Evolutionary conservation across 2,888 invertebrate species (phyloP).

Genomic region (Brachypterus glaber): DNA sequence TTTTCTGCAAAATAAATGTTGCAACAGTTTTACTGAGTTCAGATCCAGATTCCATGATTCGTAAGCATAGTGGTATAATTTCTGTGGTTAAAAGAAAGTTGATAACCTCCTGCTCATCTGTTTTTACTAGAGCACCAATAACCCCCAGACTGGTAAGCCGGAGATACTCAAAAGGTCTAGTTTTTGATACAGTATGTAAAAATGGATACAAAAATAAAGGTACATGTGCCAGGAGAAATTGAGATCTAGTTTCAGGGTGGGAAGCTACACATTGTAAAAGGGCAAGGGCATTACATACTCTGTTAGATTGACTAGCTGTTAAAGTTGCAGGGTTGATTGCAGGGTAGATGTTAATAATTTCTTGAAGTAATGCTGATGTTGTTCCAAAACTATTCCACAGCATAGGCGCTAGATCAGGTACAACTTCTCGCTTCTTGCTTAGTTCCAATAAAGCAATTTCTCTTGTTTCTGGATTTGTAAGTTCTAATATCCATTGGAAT

Average conservation of each 20-base stretch:
- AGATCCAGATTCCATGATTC: constrained; percentile 99
- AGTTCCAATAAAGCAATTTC: constrained; percentile 95
- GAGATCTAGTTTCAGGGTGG: constrained; percentile 96
- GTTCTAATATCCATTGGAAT: constrained; percentile 83
- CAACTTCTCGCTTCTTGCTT: constrained; percentile 79
- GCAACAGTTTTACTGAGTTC: constrained; percentile 99
- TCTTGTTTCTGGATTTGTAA: constrained; percentile 87
- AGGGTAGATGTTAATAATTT: constrained; percentile 97
- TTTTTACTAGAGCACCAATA: constrained; percentile 98
- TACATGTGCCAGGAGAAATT: constrained; percentile 92
- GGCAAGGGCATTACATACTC: constrained; percentile 97
- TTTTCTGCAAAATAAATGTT: constrained; percentile 98
- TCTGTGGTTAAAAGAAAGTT: constrained; percentile 97
- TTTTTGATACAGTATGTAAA: constrained; percentile 97
- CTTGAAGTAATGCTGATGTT: constrained; percentile 87
- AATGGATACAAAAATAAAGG: constrained; percentile 98
- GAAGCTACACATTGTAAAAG: constrained; percentile 98
- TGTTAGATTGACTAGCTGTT: constrained; percentile 95
- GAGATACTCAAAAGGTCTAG: constrained; percentile 96
- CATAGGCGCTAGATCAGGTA: constrained; percentile 96
- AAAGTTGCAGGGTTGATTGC: constrained; percentile 96
- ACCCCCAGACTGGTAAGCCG: constrained; percentile 97
- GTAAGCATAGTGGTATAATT: constrained; percentile 95
- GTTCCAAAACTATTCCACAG: constrained; percentile 99
- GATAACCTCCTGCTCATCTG: constrained; percentile 98